These are phyloP conservation scores for Synaphobranchus kaupii DNA, from an alignment of 2,797 vertebrate species.

Conservation along the genomic window DNA sequence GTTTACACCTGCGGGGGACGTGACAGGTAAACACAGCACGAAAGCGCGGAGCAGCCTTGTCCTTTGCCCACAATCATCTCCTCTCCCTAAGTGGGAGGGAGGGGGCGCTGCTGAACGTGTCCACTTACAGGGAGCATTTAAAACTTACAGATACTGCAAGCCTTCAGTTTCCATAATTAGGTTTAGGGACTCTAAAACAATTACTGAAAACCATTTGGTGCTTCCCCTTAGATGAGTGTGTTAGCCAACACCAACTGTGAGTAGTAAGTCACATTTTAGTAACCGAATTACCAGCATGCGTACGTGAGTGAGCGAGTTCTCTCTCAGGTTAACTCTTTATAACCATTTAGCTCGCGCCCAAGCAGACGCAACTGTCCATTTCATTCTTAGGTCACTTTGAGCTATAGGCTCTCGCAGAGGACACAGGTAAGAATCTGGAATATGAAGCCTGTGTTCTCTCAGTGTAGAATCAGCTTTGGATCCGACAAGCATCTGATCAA, in stretches of 20 bases:
- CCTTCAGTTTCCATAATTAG: slow-evolving; percentile 1
- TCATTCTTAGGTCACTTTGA: slow-evolving; percentile 47
- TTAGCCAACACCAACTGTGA: slow-evolving; percentile 32
- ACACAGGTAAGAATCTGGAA: slow-evolving; percentile 30
- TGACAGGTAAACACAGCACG: background rate
- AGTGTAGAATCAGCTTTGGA: background rate
- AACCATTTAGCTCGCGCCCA: background rate
- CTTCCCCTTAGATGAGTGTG: slow-evolving; percentile 51
- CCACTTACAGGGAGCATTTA: background rate
- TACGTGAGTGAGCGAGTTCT: slow-evolving; percentile 4
- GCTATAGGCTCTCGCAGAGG: slow-evolving; percentile 64
- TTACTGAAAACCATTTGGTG: slow-evolving; percentile 51
- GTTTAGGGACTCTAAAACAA: slow-evolving; percentile 47
- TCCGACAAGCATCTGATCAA: background rate
- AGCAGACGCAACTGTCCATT: slow-evolving; percentile 40
- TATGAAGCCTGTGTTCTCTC: slow-evolving; percentile 7
- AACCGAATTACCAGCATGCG: slow-evolving; percentile 65
- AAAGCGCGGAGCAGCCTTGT: background rate
- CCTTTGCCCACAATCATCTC: background rate
- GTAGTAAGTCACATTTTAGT: slow-evolving; percentile 51
- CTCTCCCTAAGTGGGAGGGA: background rate
- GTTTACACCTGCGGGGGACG: background rate
- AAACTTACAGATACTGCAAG: background rate
- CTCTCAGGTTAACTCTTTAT: slow-evolving; percentile 33
- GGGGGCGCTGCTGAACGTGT: background rate